phyloP scores from a whole-genome alignment of 53 echinoderm and acorn worm species.

The Henricia sp. region DNA sequence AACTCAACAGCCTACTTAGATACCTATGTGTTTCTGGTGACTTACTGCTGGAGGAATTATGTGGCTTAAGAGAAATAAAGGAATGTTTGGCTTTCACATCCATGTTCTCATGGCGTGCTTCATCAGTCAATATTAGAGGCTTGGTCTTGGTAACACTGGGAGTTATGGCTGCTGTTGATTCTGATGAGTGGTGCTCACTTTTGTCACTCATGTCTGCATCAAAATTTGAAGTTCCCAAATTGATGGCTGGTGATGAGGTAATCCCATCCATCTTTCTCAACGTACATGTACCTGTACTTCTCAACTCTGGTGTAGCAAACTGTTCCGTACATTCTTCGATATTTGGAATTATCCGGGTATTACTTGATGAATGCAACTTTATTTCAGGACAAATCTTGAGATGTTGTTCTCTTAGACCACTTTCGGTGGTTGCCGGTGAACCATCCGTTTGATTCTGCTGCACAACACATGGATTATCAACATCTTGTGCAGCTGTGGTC shows the following conservation, averaged over 20 bases:
- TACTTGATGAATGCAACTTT: neutral
- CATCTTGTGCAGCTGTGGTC: neutral
- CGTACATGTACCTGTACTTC: neutral
- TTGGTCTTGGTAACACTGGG: neutral
- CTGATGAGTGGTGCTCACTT: neutral
- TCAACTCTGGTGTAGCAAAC: neutral
- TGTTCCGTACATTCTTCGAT: neutral
- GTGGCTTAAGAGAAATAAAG: slow-evolving; percentile 11
- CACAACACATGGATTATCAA: too few species aligned
- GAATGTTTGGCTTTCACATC: slow-evolving; percentile 13
- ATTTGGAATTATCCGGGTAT: neutral
- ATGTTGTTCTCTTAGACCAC: too few species aligned
- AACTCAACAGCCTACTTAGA: neutral
- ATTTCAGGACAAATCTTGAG: neutral
- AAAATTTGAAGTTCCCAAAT: neutral
- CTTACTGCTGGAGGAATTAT: neutral
- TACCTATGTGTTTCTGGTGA: neutral
- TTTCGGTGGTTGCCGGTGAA: neutral
- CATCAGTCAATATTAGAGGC: neutral
- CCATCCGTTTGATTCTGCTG: neutral
- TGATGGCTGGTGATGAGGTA: neutral
- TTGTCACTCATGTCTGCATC: slow-evolving; percentile 8
- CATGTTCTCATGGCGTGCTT: neutral
- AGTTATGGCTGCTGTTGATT: neutral
- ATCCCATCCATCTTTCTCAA: neutral